phyloP scores from a whole-genome alignment of 2,797 vertebrate species.

The Anguilla obscura region DNA sequence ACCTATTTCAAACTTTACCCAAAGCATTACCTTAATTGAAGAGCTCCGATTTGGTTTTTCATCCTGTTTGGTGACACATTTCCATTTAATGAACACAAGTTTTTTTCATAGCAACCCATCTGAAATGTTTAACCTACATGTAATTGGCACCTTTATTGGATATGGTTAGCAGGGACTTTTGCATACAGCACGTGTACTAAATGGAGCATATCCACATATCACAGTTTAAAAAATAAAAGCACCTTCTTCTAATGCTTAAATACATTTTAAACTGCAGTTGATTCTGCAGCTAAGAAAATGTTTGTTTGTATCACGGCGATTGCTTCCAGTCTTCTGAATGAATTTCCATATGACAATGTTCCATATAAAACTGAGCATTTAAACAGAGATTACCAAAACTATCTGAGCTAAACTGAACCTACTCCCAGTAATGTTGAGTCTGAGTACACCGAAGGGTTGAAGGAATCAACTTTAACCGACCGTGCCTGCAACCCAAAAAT shows the following conservation, averaged over 20 bases:
- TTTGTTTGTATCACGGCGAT: background rate
- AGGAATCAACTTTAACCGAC: conserved; percentile 39
- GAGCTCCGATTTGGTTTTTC: conserved; percentile 46
- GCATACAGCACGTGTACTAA: background rate
- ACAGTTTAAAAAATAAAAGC: background rate
- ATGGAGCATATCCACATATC: background rate
- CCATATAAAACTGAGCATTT: background rate
- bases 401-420: background rate
- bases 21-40: conserved; percentile 56
- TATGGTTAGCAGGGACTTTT: background rate
- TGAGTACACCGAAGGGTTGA: background rate
- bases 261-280: background rate
- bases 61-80: conserved; percentile 39
- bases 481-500: conserved; percentile 80
- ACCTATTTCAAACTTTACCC: conserved; percentile 51
- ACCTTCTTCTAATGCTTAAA: background rate
- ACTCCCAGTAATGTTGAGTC: background rate
- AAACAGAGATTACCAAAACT: background rate
- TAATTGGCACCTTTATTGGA: conserved; percentile 34
- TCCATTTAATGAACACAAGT: conserved; percentile 49
- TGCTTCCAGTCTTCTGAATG: background rate
- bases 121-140: conserved; percentile 34
- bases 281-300: background rate
- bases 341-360: background rate
- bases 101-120: conserved; percentile 21